Conservation (phyloP, 2,113 vertebrate species). For the Spermophilus dauricus region DNA sequence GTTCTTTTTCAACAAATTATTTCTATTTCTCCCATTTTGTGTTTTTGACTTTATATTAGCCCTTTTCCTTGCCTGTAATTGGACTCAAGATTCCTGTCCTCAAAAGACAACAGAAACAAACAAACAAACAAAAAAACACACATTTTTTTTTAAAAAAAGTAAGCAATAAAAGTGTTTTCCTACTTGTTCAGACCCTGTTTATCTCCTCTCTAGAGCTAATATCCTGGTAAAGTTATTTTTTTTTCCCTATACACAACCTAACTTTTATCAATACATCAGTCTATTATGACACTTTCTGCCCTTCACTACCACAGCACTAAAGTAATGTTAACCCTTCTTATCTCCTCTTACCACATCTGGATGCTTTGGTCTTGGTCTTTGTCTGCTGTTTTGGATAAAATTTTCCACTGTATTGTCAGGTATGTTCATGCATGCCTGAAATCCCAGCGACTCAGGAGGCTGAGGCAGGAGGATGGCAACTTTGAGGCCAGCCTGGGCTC, state of each 20-base stretch:
- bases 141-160: neutral
- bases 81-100: neutral
- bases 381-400: neutral
- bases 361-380: neutral
- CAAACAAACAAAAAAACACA: neutral
- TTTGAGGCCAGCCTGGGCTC: too few relatives aligned
- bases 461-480: too few relatives aligned
- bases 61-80: neutral
- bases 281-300: neutral
- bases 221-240: neutral
- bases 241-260: neutral
- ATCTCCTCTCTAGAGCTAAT: neutral
- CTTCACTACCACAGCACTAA: neutral
- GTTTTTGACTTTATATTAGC: neutral
- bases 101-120: neutral
- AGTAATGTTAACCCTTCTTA: neutral
- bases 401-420: neutral
- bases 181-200: neutral
- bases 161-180: neutral
- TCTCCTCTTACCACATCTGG: neutral
- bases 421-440: too few relatives aligned
- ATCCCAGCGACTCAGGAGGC: too few relatives aligned
- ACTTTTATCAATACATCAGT: neutral
- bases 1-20: neutral
- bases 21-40: constrained; percentile 23